phyloP scores from a whole-genome alignment of 2,113 vertebrate genomes.

The Callipepla californica region DNA sequence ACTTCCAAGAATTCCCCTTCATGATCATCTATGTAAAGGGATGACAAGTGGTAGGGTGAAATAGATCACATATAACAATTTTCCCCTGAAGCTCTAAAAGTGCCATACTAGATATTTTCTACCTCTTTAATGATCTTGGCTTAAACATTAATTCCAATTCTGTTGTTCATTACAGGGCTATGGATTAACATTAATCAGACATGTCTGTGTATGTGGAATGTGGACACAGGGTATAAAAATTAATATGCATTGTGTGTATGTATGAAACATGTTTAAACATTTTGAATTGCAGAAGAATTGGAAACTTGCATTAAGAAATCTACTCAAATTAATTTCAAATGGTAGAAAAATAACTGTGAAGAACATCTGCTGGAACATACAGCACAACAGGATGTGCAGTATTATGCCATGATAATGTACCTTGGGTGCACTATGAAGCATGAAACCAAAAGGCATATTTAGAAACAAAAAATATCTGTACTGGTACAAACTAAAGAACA shows the following conservation, averaged over 20 bases:
- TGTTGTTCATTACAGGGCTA: not conserved
- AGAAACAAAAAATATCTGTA: not conserved
- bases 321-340: conserved; percentile 20
- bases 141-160: not conserved
- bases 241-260: rapidly evolving
- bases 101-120: not conserved
- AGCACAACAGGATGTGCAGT: not conserved
- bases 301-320: not conserved
- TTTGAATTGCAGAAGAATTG: not conserved
- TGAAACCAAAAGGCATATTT: conserved; percentile 28
- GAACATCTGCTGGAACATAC: conserved; percentile 44
- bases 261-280: not conserved
- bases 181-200: not conserved
- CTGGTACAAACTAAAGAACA: not conserved
- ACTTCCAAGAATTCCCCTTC: not conserved
- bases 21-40: not conserved
- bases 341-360: not conserved
- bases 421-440: not conserved
- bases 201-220: not conserved
- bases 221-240: not conserved
- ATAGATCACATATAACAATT: not conserved
- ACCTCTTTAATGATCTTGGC: not conserved
- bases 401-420: conserved; percentile 3
- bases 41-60: not conserved
- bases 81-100: not conserved